Evolutionary conservation across 2,113 vertebrate species (phyloP).

Genomic region (Sylvilagus bachmani): DNA sequence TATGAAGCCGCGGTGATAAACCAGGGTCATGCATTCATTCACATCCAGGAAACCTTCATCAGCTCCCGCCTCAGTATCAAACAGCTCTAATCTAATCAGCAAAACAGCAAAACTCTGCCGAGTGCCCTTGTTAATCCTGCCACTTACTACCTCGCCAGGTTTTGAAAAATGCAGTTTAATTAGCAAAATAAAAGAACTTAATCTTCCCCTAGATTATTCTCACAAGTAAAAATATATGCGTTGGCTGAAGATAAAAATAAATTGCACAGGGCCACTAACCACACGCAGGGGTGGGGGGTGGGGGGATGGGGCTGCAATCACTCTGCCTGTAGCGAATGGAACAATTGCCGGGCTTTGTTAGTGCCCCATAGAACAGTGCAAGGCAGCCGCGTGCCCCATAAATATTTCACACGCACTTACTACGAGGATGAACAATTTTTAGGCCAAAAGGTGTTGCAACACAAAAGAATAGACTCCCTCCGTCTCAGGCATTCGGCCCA

Average conservation of each 20-base stretch:
- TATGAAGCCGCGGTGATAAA: slow-evolving; percentile 86
- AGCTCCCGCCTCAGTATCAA: slow-evolving; percentile 83
- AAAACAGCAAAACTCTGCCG: slow-evolving; percentile 85
- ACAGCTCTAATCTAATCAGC: slow-evolving; percentile 86
- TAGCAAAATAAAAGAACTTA: slow-evolving; percentile 85
- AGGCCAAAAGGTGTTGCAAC: background rate
- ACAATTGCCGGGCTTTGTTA: background rate
- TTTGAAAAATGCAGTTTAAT: slow-evolving; percentile 88
- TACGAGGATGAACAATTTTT: background rate
- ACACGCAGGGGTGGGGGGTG: slow-evolving; percentile 15
- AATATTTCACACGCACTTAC: background rate
- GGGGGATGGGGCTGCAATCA: slow-evolving; percentile 31
- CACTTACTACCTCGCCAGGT: slow-evolving; percentile 82
- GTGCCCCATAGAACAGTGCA: background rate
- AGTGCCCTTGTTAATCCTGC: slow-evolving; percentile 86
- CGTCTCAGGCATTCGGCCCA: background rate
- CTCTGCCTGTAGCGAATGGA: slow-evolving; percentile 30
- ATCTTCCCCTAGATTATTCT: slow-evolving; percentile 81
- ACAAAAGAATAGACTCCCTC: background rate
- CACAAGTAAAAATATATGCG: slow-evolving; percentile 77
- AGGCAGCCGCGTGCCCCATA: background rate
- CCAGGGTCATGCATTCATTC: slow-evolving; percentile 82
- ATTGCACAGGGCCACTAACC: slow-evolving; percentile 67
- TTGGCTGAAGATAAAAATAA: slow-evolving; percentile 85
- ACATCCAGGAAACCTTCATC: slow-evolving; percentile 85